These are phyloP conservation scores for Gnathonemus longibarbis DNA, from an alignment of 2,113 vertebrate species.

Conservation along the genomic window DNA sequence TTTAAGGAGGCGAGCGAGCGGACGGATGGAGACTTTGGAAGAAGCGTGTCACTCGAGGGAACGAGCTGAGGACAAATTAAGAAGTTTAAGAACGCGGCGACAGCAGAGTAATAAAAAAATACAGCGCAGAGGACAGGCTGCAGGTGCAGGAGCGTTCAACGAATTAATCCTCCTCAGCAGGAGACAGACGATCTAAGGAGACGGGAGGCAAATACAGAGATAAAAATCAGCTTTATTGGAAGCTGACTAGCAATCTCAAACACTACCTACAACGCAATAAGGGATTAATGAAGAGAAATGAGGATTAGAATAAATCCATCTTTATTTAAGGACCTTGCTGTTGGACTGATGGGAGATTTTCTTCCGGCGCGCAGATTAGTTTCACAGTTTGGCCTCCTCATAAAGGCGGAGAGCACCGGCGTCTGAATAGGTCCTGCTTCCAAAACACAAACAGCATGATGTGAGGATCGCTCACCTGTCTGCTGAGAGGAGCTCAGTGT, in stretches of 20 bases:
- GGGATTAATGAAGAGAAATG: constrained; percentile 16
- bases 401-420: too few relatives aligned
- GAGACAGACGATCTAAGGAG: neutral
- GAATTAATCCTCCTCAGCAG: neutral
- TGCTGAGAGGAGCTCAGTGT: neutral
- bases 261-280: neutral
- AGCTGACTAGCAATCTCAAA: constrained; percentile 6
- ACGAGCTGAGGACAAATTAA: neutral
- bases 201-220: neutral
- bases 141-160: neutral
- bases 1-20: neutral
- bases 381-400: neutral
- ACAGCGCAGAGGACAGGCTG: neutral
- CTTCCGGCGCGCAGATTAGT: neutral
- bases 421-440: neutral
- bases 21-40: neutral
- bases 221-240: constrained; percentile 12
- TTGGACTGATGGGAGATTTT: neutral
- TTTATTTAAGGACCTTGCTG: neutral
- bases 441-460: neutral
- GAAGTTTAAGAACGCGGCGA: neutral
- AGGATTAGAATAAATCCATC: constrained; percentile 12
- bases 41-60: neutral
- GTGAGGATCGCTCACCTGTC: neutral
- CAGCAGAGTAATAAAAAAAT: neutral